These are phyloP conservation scores for Falcaria lacertinaria DNA, from an alignment of 2,888 invertebrate genomes.

Conservation along the genomic window DNA sequence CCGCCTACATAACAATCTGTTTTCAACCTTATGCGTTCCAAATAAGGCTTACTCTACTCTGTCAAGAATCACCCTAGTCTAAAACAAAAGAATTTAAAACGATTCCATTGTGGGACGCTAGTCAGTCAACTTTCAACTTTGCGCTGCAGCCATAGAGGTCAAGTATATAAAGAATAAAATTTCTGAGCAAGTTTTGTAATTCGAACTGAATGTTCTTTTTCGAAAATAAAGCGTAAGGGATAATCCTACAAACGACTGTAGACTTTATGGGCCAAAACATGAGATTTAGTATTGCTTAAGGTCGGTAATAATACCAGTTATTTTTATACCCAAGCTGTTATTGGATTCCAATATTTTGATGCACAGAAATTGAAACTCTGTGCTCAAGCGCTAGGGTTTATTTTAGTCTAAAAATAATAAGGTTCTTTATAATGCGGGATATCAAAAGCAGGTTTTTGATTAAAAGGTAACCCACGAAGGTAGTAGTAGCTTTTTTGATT, in stretches of 20 bases:
- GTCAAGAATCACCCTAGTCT: background rate
- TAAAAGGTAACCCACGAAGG: background rate
- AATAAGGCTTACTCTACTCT: background rate
- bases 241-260: background rate
- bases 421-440: background rate
- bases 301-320: background rate
- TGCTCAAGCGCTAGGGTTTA: background rate
- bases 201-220: conserved; percentile 1
- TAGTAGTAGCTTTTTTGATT: background rate
- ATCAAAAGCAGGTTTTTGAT: background rate
- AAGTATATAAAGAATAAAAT: background rate
- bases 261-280: background rate
- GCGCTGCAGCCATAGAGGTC: background rate
- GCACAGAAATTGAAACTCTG: background rate
- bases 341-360: background rate
- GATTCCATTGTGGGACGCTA: background rate
- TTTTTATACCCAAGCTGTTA: background rate
- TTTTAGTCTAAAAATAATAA: background rate
- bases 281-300: background rate
- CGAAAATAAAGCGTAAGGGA: background rate
- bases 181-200: background rate
- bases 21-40: background rate
- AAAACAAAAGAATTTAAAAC: conserved; percentile 1
- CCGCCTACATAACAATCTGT: background rate
- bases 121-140: background rate